Conservation (phyloP, 2,113 vertebrate genomes). For the Zosterops japonicus region DNA sequence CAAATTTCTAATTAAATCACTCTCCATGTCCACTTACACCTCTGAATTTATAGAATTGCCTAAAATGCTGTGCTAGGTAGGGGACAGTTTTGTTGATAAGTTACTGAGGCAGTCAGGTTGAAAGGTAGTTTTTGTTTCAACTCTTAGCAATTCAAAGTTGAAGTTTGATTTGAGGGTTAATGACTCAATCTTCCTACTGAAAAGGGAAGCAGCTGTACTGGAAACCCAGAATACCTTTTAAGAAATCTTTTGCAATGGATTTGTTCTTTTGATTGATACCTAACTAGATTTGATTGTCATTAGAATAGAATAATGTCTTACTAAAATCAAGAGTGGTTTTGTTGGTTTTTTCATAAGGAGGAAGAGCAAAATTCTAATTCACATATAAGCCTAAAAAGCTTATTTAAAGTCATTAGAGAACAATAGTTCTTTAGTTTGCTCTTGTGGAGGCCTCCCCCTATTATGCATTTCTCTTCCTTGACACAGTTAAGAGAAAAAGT, state of each 20-base stretch:
- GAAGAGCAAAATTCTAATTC: conserved; percentile 41
- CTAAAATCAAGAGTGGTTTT: neutral
- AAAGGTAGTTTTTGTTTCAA: neutral
- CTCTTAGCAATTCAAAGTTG: neutral
- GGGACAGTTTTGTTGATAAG: neutral
- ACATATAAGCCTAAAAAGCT: conserved; percentile 34
- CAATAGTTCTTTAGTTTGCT: conserved; percentile 54
- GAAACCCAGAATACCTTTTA: conserved; percentile 18
- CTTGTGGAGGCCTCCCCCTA: conserved; percentile 57
- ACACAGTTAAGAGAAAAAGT: conserved; percentile 14
- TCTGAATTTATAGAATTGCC: neutral
- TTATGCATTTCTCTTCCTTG: conserved; percentile 10
- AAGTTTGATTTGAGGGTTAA: conserved; percentile 20
- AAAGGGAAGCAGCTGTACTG: neutral
- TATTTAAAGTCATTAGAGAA: conserved; percentile 71
- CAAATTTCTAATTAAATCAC: neutral
- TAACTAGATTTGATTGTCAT: conserved; percentile 16
- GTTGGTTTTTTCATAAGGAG: neutral
- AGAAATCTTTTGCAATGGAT: neutral
- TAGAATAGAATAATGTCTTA: conserved; percentile 21
- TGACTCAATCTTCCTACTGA: neutral
- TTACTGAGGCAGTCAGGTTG: neutral
- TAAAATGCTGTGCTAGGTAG: neutral
- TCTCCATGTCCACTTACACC: neutral
- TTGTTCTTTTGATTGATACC: conserved; percentile 54